Base-by-base conservation (phyloP, 1,140 invertebrate genomes). In the Dendrolimus punctatus region DNA sequence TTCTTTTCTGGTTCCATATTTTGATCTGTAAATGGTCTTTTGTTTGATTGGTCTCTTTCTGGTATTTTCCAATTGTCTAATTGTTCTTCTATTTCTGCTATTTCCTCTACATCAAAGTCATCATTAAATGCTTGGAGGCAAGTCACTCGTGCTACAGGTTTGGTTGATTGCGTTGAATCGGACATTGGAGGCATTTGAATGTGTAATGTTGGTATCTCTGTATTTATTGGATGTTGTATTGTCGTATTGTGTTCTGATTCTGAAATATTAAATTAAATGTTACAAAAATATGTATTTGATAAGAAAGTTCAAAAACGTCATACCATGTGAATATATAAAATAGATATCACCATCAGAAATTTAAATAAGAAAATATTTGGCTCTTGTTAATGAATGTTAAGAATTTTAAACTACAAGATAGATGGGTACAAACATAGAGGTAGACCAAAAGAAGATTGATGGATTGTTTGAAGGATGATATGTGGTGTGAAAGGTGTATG, bases 21-120 rank as follows among this genome's bases (percentile, higher is more conserved):
- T 0, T 56, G 23, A 5, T 67, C 58, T 5, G 49, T 39, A 0
- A 61, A 49, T 4, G 66, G 57, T 49, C 79, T 62, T 62, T 80
- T 82, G 8, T 10, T 55, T 7, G 64, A 50, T 23, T 59, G 66
- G 6, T 66, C 57, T 36, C 39, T 54, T 39, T 8, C n/a, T 45
- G 23, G n/a, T 9, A 9, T 45, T 6, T 45, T 8, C 23, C 43
- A 9, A n/a, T n/a, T n/a, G 6, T 49, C 38, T 6, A 71, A 53
- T 61, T 76, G 58, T 4, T 66, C 71, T 64, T 82, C 79, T 43
- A 82, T 68, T 4, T 68, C 73, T 7, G 59, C 71, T 37, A 82
- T 23, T 63, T 78, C 64, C n/a, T 80, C 71, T 4, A 79, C 40
- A 39, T 82, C 76, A 46, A 82, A 71, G 8, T 79, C 76, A 43